Conservation (phyloP, 2,888 invertebrate species). For the Brachylomia viminalis region DNA sequence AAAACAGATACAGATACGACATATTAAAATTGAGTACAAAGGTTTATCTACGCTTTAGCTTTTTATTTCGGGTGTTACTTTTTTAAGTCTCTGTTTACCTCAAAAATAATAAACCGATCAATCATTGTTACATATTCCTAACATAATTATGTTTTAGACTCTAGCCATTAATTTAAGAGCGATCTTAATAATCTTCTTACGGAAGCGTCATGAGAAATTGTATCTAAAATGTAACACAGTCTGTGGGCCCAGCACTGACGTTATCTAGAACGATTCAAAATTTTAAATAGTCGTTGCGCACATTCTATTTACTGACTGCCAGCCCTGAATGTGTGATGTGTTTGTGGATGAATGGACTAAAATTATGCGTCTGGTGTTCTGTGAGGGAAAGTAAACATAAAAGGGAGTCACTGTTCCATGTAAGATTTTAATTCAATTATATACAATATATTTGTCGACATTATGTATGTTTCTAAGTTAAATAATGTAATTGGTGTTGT, state of each 20-base stretch:
- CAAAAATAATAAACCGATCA: neutral
- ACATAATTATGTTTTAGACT: slow-evolving; percentile 21
- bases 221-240: slow-evolving; percentile 7
- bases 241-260: neutral
- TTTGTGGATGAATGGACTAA: neutral
- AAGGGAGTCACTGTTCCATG: neutral
- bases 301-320: neutral
- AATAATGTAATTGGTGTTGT: neutral
- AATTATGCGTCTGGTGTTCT: neutral
- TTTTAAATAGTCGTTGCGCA: neutral
- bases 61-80: too few species aligned
- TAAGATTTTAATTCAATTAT: neutral
- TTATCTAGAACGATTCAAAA: neutral
- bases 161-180: slow-evolving; percentile 27
- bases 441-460: neutral
- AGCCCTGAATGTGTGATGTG: neutral
- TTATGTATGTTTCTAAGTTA: neutral
- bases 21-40: too few species aligned
- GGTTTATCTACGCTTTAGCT: too few species aligned
- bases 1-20: too few species aligned
- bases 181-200: slow-evolving; percentile 27
- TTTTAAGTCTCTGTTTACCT: too few species aligned
- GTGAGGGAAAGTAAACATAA: neutral
- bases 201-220: slow-evolving; percentile 15
- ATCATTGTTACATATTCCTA: slow-evolving; percentile 6